Percentiles rank a stretch among this genome's conserved stretches.
These are phyloP conservation scores for Excalfactoria chinensis DNA, from an alignment of 2,113 vertebrate genomes.

Conservation along the genomic window DNA sequence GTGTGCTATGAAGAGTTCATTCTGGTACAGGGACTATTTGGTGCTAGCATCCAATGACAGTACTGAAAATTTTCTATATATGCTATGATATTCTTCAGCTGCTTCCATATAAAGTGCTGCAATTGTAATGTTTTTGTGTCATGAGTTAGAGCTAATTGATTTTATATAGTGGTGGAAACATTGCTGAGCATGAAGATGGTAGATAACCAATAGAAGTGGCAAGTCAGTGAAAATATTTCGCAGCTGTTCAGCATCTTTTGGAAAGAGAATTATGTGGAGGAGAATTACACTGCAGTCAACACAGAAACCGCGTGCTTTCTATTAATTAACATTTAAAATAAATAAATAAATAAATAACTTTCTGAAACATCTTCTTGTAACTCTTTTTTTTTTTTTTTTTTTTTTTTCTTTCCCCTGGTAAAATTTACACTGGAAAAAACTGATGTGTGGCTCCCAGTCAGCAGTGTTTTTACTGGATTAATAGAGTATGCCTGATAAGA, in stretches of 20 bases:
- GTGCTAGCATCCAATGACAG: background rate
- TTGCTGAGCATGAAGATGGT: accelerated
- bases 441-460: no score
- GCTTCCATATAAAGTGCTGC: slow-evolving; percentile 8
- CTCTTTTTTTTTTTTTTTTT: background rate
- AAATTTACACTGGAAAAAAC: no score
- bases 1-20: background rate
- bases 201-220: background rate
- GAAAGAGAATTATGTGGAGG: background rate
- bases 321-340: background rate
- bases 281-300: background rate
- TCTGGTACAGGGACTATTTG: background rate
- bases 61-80: background rate
- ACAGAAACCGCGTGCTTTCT: background rate
- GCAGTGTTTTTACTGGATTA: background rate
- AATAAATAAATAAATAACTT: background rate
- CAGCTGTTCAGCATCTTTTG: background rate
- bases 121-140: slow-evolving; percentile 17
- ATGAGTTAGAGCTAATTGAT: background rate
- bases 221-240: background rate
- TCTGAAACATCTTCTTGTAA: background rate
- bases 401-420: background rate
- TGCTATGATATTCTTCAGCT: background rate
- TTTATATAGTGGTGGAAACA: background rate
- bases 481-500: background rate